Conservation (phyloP, 2,113 vertebrate species). For the Neofelis nebulosa region DNA sequence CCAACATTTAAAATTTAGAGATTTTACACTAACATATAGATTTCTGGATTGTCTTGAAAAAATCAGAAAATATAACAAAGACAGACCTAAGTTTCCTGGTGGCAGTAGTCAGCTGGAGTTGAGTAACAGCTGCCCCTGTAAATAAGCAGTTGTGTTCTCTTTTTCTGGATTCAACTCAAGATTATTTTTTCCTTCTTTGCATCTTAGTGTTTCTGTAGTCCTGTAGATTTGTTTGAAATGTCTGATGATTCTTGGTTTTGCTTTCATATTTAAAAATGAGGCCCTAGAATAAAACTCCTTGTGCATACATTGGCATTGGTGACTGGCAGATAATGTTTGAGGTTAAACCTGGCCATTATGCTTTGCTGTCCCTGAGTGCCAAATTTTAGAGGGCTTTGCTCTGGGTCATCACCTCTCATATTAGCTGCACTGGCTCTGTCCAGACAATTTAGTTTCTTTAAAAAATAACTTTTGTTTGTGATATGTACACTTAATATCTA, state of each 20-base stretch:
- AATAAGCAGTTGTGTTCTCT: not conserved
- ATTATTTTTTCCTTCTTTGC: not conserved
- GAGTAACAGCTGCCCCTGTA: not conserved
- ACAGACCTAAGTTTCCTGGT: not conserved
- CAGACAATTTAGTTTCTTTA: not conserved
- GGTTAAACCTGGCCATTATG: not conserved
- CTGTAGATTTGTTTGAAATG: not conserved
- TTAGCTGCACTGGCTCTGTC: not conserved
- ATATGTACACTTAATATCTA: not conserved
- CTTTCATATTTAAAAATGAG: not conserved
- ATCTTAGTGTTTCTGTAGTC: not conserved
- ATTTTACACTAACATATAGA: not conserved
- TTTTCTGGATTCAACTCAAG: not conserved
- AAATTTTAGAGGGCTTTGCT: not conserved
- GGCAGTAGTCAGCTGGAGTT: not conserved
- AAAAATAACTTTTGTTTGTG: not conserved
- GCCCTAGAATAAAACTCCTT: not conserved
- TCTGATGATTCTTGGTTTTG: not conserved
- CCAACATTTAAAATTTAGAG: not conserved
- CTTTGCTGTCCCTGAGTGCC: not conserved
- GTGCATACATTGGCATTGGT: not conserved
- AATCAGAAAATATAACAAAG: not conserved
- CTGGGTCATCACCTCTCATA: not conserved
- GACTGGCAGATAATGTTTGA: not conserved
- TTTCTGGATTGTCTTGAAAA: not conserved